Base-by-base conservation (phyloP, 1,140 invertebrate species). In the Proctacanthus coquilletti region DNA sequence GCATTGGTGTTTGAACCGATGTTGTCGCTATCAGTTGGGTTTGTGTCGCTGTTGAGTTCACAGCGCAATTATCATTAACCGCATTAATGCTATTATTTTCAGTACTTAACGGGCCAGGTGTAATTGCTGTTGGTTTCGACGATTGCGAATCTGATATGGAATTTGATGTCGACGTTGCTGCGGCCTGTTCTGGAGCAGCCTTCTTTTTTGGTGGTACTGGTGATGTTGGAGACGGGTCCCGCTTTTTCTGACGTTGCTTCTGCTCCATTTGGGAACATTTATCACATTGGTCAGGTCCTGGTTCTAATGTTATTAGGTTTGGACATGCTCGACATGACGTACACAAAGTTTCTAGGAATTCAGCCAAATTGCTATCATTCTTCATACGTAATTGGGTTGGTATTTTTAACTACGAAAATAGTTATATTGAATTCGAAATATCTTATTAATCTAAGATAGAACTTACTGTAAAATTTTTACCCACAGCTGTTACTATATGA, bases 261-360 rank as follows among this genome's bases (percentile, higher is more conserved):
- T n/a, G n/a, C n/a, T n/a, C n/a, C n/a, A n/a, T 50, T 4, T 50
- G 35, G 10, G 50, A 38, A 45, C 57, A 60, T 41, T 58, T 58
- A 19, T 57, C 55, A 44, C 57, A 60, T 42, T 60, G 53, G 32
- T 60, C 57, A 23, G 56, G 60, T 21, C 51, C 55, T 9, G 56
- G 53, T 21, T 49, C 44, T 34, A 60, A 44, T 18, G 57, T 60
- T 14, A 60, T 58, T 21, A 60, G 46, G 48, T 60, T 56, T 18
- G 52, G 46, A 54, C 57, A 60, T 51, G 57, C 50, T 35, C 47
- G 47, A 46, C 57, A 60, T 52, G 57, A 52, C 38, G 47, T 55
- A 34, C 55, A 58, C 36, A 60, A 23, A 5, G 50, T 56, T 43
- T 60, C 50, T n/a, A 60, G 56, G 18, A 60, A 60, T 47, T 55